These are phyloP conservation scores for Ceratina calcarata DNA, from an alignment of 1,140 invertebrate genomes.

Conservation along the genomic window DNA sequence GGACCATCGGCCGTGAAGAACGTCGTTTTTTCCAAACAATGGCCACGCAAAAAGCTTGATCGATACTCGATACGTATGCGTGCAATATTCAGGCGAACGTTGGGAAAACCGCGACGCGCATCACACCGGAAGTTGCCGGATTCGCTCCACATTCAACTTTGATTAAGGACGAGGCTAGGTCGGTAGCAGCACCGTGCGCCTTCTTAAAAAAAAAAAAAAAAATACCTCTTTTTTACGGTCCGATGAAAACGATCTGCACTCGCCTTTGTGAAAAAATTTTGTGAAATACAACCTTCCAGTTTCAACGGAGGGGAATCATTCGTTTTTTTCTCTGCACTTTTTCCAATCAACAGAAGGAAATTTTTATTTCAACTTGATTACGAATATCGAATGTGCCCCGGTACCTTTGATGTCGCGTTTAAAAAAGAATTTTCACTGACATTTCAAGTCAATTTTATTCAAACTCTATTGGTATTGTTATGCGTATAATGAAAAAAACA, in stretches of 20 bases:
- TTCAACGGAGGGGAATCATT: neutral
- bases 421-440: neutral
- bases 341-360: neutral
- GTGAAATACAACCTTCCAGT: neutral
- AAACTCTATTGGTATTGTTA: too few relatives aligned
- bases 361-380: neutral
- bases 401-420: neutral
- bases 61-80: conserved; percentile 4
- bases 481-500: too few relatives aligned
- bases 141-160: conserved; percentile 1
- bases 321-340: neutral
- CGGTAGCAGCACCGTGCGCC: too few relatives aligned
- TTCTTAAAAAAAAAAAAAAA: neutral
- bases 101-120: neutral
- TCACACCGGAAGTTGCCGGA: conserved; percentile 1
- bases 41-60: neutral
- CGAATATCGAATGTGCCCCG: neutral
- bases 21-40: neutral
- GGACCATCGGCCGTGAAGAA: neutral
- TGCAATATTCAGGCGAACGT: conserved; percentile 24
- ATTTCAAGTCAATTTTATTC: too few relatives aligned
- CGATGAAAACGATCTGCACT: too few relatives aligned
- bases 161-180: neutral
- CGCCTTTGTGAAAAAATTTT: neutral
- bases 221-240: neutral